Conservation (phyloP, 2,797 vertebrate genomes). For the Eupleurogrammus muticus region DNA sequence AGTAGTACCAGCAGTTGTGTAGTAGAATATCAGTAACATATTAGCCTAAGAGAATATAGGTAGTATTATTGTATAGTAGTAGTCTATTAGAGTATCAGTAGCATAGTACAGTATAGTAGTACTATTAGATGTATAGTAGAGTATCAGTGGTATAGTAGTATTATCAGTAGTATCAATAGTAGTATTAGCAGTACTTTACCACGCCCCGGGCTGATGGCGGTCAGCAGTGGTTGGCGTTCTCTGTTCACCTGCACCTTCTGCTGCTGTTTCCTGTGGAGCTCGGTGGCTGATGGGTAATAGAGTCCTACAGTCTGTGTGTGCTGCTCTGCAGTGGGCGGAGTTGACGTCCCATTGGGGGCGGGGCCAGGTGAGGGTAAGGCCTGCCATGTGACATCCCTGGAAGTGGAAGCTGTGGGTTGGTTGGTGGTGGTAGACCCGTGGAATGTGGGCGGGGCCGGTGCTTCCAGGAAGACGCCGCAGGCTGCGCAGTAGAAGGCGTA, state of each 20-base stretch:
- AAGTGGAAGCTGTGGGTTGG: background rate
- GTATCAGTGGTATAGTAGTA: background rate
- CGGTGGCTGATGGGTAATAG: constrained; percentile 90
- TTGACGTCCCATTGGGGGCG: constrained; percentile 29
- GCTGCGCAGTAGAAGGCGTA: constrained; percentile 85
- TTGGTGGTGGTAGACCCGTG: background rate
- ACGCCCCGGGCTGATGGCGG: constrained; percentile 92
- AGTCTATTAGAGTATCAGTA: too few relatives aligned
- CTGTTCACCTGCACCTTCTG: constrained; percentile 82
- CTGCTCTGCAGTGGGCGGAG: constrained; percentile 68
- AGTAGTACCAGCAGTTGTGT: too few relatives aligned
- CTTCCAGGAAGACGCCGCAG: constrained; percentile 86
- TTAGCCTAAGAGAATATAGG: too few relatives aligned
- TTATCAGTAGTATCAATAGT: background rate
- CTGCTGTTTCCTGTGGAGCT: constrained; percentile 84
- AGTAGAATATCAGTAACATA: too few relatives aligned
- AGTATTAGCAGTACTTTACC: constrained; percentile 73
- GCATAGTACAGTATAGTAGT: too few relatives aligned
- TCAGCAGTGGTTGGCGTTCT: constrained; percentile 83
- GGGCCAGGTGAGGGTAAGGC: constrained; percentile 48
- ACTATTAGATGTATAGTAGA: too few relatives aligned
- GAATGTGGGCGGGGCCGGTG: constrained; percentile 55
- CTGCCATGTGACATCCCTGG: constrained; percentile 72
- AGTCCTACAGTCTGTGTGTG: constrained; percentile 91
- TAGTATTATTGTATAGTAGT: too few relatives aligned